Evolutionary conservation across 1,140 invertebrate genomes (phyloP).

Genomic region (Battus philenor): DNA sequence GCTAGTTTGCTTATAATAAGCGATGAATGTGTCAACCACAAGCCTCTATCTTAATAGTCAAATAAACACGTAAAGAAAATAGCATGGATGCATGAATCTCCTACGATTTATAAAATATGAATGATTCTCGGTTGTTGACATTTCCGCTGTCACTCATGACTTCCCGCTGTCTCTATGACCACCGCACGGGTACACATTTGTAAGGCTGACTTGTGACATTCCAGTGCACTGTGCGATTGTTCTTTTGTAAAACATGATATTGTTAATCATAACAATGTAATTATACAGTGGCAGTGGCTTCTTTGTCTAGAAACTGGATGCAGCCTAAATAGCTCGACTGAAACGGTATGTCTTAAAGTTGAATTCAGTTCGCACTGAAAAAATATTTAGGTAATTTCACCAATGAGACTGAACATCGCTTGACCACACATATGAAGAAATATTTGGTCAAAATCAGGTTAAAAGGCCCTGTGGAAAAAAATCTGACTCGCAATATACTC

Average conservation of each 20-base stretch:
- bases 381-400: too few relatives aligned
- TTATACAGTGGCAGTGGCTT: too few relatives aligned
- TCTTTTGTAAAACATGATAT: constrained; percentile 6
- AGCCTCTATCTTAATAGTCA: not conserved
- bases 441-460: too few relatives aligned
- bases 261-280: constrained; percentile 21
- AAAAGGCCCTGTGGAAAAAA: too few relatives aligned
- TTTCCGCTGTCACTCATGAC: not conserved
- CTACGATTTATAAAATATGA: not conserved
- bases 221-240: not conserved
- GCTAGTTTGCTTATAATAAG: not conserved
- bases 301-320: too few relatives aligned
- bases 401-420: too few relatives aligned
- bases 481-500: too few relatives aligned
- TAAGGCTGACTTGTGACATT: constrained; percentile 13
- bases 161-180: not conserved
- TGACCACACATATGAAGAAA: too few relatives aligned
- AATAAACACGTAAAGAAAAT: not conserved
- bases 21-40: not conserved
- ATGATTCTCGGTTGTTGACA: not conserved
- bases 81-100: not conserved
- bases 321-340: too few relatives aligned
- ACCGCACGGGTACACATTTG: not conserved
- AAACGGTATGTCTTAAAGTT: too few relatives aligned
- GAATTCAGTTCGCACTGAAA: too few relatives aligned